Evolutionary conservation across 2,797 vertebrate genomes (phyloP), one percentile per base, ranked within the genome.

Genomic region (Chanos chanos): DNA sequence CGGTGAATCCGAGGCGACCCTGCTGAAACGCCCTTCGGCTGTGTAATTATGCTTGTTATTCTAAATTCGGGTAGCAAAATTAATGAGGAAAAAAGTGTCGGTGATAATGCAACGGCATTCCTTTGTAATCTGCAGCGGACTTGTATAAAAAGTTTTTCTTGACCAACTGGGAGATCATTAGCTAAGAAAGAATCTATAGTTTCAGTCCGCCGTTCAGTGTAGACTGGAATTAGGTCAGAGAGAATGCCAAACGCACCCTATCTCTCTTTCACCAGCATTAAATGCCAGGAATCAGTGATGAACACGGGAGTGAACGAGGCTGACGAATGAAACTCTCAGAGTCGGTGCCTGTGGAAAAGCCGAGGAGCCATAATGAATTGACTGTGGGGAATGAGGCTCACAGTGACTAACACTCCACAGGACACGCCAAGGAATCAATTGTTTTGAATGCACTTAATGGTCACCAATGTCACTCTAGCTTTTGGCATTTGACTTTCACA

Each of bases 1-100:
- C 9, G 1, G 37, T n/a, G 5, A 43, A 58, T 48, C 57, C 24
- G 31, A 36, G 15, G 22, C 4, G 24, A 61, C 63, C 54, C 34
- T 34, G 33, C 43, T 50, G 55, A 58, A 66, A 33, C 25, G 27
- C 61, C 27, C 59, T 59, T 16, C 60, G 62, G 37, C 55, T 52
- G 50, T 50, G 57, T 65, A 54, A 70, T 73, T 67, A 48, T 51
- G 19, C 47, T 27, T 25, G 56, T 58, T 61, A 65, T 62, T 79
- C 62, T 72, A 62, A 72, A 73, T 82, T 80, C 76, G 75, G 69
- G 77, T 56, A 53, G 71, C 54, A 68, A 70, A 73, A 76, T 76
- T 71, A 76, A 53, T 56, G 63, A 64, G 10, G 1, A 37, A 13
- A 47, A 64, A 67, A 55, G 30, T 62, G 63, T 71, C 39, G 15